phyloP scores from a whole-genome alignment of 1,140 invertebrate genomes.

The Coelopa frigida region DNA sequence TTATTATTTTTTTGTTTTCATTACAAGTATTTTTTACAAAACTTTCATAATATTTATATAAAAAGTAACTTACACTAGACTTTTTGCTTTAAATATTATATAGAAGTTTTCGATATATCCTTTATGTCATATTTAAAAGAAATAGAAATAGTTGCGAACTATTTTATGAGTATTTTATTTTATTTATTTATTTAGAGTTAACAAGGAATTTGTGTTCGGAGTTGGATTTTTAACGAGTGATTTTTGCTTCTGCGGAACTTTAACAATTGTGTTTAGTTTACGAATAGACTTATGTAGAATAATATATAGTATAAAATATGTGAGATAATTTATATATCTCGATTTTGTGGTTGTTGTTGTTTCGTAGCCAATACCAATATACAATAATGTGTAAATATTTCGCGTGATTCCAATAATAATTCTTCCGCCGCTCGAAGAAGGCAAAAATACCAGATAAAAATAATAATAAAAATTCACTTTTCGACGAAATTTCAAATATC shows the following conservation, averaged over 20 bases:
- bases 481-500: conserved; percentile 3
- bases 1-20: conserved; percentile 9
- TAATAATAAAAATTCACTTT: conserved; percentile 4
- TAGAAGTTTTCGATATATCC: not conserved
- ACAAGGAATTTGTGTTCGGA: not conserved
- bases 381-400: no score
- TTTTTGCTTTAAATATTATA: not conserved
- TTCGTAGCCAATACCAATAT: no score
- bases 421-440: not conserved
- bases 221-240: not conserved
- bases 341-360: no score
- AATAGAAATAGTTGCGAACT: not conserved
- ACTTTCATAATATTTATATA: no score
- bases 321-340: no score
- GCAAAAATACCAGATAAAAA: conserved; percentile 3
- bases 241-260: not conserved
- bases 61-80: conserved; percentile 1
- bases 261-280: no score
- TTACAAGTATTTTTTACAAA: no score
- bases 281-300: no score
- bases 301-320: no score
- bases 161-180: not conserved
- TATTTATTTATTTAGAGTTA: not conserved
- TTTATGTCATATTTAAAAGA: not conserved
- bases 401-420: no score